Percentiles rank a stretch among this genome's conserved stretches.
phyloP scores from a whole-genome alignment of 2,888 invertebrate genomes.

The Trypoxylon attenuatum region DNA sequence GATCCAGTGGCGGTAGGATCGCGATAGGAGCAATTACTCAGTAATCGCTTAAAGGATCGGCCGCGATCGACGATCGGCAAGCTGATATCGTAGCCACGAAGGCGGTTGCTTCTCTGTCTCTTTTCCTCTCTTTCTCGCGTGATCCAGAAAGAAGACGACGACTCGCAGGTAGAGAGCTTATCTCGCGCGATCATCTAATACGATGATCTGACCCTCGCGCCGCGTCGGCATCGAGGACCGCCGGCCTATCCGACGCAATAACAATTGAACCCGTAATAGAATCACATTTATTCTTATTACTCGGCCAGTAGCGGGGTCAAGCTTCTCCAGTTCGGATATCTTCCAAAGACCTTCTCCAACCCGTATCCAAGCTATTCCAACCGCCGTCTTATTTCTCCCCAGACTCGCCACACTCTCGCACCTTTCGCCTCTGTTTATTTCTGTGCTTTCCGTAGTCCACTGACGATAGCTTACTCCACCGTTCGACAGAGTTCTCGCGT shows the following conservation, averaged over 20 bases:
- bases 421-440: constrained; percentile 20
- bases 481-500: background rate
- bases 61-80: background rate
- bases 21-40: background rate
- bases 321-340: constrained; percentile 50
- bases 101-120: background rate
- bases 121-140: background rate
- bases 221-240: constrained; percentile 54
- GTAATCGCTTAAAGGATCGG: background rate
- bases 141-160: no score
- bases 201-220: constrained; percentile 66
- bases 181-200: constrained; percentile 64
- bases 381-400: constrained; percentile 57
- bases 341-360: constrained; percentile 35
- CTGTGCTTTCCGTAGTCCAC: constrained; percentile 8
- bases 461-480: background rate
- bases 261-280: constrained; percentile 75
- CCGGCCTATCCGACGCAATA: constrained; percentile 66
- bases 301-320: constrained; percentile 69
- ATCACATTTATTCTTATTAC: constrained; percentile 75
- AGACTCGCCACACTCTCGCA: constrained; percentile 27
- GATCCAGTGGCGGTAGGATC: background rate
- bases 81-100: constrained; percentile 1
- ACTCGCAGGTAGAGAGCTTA: constrained; percentile 58
- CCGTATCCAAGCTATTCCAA: constrained; percentile 53